A percentile compares a stretch with the other conserved stretches of the same genome.
Evolutionary conservation across 2,888 invertebrate genomes (phyloP).

Genomic region (Pristionchus entomophagus): DNA sequence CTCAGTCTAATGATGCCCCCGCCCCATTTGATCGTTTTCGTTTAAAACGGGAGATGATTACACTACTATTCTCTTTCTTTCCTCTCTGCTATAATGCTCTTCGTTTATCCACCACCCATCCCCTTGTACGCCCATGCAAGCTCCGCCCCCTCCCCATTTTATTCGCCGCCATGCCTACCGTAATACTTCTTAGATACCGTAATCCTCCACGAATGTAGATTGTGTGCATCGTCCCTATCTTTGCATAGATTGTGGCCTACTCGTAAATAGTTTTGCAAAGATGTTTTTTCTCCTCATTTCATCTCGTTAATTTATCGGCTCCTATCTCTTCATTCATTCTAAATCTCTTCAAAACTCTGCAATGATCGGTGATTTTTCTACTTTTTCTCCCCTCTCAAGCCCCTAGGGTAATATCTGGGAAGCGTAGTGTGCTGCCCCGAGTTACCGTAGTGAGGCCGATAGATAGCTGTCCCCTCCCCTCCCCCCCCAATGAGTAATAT

Average conservation of each 20-base stretch:
- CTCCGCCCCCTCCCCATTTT: too few relatives aligned
- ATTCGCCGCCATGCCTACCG: too few relatives aligned
- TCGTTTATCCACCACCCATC: neutral
- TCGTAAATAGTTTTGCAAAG: neutral
- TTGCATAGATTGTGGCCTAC: conserved; percentile 9
- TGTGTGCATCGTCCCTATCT: conserved; percentile 36
- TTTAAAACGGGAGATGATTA: conserved; percentile 17
- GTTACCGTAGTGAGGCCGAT: neutral
- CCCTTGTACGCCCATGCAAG: neutral
- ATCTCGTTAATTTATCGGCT: conserved; percentile 30
- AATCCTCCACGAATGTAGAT: conserved; percentile 15
- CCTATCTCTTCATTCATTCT: conserved; percentile 32
- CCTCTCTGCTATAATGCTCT: neutral
- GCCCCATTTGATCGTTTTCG: neutral
- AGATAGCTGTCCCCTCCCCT: neutral
- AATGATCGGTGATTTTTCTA: conserved; percentile 10
- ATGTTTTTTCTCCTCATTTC: neutral
- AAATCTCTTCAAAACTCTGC: conserved; percentile 18
- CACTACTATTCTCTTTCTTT: conserved; percentile 10
- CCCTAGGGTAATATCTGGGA: neutral
- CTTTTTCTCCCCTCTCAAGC: neutral
- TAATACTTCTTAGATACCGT: too few relatives aligned
- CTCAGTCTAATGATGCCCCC: neutral
- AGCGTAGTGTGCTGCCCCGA: neutral
- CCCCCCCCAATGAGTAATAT: neutral